phyloP scores from a whole-genome alignment of 2,888 invertebrate species.

The Acronicta leporina region DNA sequence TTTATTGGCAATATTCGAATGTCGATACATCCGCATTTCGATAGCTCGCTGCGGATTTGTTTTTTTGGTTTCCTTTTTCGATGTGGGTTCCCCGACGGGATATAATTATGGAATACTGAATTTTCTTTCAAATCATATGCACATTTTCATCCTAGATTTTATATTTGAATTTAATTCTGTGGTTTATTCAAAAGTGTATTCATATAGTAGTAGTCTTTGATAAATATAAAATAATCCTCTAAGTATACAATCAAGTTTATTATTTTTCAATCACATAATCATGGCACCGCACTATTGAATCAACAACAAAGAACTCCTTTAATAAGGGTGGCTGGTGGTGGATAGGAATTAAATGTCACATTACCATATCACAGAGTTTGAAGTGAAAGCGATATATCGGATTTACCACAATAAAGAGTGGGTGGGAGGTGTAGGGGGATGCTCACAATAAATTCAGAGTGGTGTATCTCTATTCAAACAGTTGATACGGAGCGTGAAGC shows the following conservation, averaged over 20 bases:
- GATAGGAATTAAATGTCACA: conserved; percentile 86
- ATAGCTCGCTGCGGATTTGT: conserved; percentile 60
- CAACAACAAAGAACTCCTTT: conserved; percentile 58
- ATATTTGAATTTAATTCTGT: not conserved
- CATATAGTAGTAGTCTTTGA: not conserved
- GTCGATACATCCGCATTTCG: conserved; percentile 72
- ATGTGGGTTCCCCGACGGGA: conserved; percentile 30
- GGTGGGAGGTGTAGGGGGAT: conserved; percentile 57
- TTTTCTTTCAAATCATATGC: conserved; percentile 25
- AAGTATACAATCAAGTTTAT: conserved; percentile 2
- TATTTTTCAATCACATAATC: conserved; percentile 40
- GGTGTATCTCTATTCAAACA: conserved; percentile 88
- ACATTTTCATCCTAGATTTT: not conserved
- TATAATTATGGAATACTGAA: conserved; percentile 31
- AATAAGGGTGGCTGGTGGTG: conserved; percentile 75
- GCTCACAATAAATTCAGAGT: conserved; percentile 85
- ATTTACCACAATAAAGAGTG: conserved; percentile 81
- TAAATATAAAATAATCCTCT: not conserved
- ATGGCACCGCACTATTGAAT: conserved; percentile 46
- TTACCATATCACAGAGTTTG: conserved; percentile 84
- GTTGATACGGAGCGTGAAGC: conserved; percentile 83
- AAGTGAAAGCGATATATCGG: conserved; percentile 86
- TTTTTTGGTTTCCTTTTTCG: conserved; percentile 58
- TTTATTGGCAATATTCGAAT: conserved; percentile 87
- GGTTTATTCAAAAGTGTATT: not conserved